Evolutionary conservation across 1,140 invertebrate species (phyloP).

Genomic region (Ptiloglossa arizonensis): DNA sequence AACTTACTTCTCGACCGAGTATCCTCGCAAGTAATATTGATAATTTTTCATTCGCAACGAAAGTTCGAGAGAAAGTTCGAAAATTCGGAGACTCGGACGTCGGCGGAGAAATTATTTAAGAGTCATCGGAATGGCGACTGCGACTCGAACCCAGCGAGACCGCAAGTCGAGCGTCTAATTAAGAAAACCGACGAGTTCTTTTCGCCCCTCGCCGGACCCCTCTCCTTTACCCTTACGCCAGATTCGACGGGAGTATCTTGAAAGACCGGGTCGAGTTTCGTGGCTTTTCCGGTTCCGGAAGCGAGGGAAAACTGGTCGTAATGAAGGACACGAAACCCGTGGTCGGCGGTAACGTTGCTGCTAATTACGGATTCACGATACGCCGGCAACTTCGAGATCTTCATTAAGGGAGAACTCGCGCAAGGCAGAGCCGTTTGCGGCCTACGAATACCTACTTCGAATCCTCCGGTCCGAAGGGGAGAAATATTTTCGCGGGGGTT

Average conservation of each 20-base stretch:
- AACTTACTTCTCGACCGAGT: no score
- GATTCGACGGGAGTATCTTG: constrained; percentile 38
- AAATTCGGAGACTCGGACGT: no score
- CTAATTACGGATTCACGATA: constrained; percentile 64
- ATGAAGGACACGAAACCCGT: constrained; percentile 49
- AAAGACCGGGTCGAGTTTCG: constrained; percentile 51
- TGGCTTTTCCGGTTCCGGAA: constrained; percentile 42
- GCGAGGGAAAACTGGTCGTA: constrained; percentile 37
- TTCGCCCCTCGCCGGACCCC: no score
- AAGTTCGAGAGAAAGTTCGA: no score
- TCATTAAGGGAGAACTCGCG: constrained; percentile 56
- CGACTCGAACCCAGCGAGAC: background rate
- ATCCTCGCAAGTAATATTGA: no score
- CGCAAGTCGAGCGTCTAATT: constrained; percentile 53
- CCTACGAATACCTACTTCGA: constrained; percentile 18
- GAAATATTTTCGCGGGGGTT: background rate
- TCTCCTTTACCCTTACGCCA: constrained; percentile 27
- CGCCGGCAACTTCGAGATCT: constrained; percentile 55
- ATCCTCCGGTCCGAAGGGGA: background rate
- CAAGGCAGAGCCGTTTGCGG: constrained; percentile 8
- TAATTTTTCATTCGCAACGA: no score
- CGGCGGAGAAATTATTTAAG: constrained; percentile 14
- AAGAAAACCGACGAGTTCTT: constrained; percentile 46
- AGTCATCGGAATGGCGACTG: background rate
- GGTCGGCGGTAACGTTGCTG: constrained; percentile 48